phyloP scores from a whole-genome alignment of 2,797 vertebrate species.

The Nannoperca australis region DNA sequence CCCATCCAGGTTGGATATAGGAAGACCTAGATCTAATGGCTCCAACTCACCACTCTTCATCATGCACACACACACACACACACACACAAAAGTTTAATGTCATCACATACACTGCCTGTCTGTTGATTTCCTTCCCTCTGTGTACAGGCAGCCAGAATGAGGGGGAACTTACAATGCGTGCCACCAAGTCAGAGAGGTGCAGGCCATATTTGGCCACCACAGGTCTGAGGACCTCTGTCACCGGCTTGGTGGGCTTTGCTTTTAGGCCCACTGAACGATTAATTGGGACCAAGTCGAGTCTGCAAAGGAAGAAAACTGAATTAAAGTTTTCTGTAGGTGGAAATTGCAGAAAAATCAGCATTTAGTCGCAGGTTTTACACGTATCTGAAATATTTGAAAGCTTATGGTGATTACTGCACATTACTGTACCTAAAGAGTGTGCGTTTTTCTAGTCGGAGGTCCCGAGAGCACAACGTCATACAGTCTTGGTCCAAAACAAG shows the following conservation, averaged over 20 bases:
- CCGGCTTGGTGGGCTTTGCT: constrained; percentile 98
- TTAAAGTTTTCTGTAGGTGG: neutral
- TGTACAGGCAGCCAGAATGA: constrained; percentile 9
- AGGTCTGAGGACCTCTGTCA: constrained; percentile 95
- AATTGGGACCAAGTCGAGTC: constrained; percentile 97
- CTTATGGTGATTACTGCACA: neutral
- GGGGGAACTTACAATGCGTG: constrained; percentile 91
- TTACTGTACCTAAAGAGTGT: constrained; percentile 92
- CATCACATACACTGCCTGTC: neutral
- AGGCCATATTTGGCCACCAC: constrained; percentile 98
- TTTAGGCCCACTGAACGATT: constrained; percentile 98
- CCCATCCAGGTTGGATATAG: constrained; percentile 97
- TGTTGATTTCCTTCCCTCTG: neutral
- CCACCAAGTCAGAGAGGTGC: constrained; percentile 93
- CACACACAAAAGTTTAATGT: constrained; percentile 10
- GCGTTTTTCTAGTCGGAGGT: constrained; percentile 95
- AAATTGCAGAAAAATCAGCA: neutral
- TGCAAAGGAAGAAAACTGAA: constrained; percentile 64
- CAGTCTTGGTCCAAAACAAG: constrained; percentile 98
- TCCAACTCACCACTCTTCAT: constrained; percentile 94
- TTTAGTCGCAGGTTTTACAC: neutral
- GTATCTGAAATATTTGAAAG: neutral
- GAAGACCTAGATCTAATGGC: constrained; percentile 94
- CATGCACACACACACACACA: constrained; percentile 26
- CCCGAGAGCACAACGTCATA: constrained; percentile 93